Evolutionary conservation across 2,888 invertebrate species (phyloP).

Genomic region (Pterobdella sp.): DNA sequence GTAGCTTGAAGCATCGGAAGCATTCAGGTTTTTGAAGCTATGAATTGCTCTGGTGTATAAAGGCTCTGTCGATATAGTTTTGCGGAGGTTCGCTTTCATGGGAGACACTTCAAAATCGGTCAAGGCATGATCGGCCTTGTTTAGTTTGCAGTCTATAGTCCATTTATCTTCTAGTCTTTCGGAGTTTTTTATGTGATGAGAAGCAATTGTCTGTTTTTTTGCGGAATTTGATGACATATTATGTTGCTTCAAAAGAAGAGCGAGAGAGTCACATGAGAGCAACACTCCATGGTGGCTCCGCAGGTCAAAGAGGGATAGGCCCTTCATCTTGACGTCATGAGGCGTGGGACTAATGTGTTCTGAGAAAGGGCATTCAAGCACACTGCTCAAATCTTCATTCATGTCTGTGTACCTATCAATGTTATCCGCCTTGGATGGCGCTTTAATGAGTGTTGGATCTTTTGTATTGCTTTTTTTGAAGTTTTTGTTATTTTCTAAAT

Average conservation of each 20-base stretch:
- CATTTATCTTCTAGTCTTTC: background rate
- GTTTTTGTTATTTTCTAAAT: background rate
- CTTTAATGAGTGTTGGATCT: too few relatives aligned
- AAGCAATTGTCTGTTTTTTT: background rate
- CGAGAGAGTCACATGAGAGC: background rate
- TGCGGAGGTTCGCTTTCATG: constrained; percentile 1
- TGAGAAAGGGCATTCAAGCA: background rate
- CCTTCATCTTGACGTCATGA: background rate
- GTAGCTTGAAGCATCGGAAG: background rate
- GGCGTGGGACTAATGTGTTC: background rate
- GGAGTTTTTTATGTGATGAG: background rate
- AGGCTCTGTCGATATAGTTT: background rate
- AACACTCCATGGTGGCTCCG: background rate
- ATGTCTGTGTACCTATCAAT: background rate
- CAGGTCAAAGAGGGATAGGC: constrained; percentile 1
- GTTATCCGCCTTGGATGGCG: too few relatives aligned
- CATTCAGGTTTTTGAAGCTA: background rate
- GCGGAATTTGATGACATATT: background rate
- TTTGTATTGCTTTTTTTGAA: background rate
- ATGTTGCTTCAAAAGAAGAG: background rate
- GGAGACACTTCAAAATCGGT: background rate
- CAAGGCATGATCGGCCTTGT: background rate
- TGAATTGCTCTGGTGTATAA: background rate
- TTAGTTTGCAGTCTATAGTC: background rate
- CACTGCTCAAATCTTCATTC: background rate